Evolutionary conservation across 2,888 invertebrate species (phyloP), one percentile per base, ranked within the genome.

Genomic region (Ennomos erosarius): DNA sequence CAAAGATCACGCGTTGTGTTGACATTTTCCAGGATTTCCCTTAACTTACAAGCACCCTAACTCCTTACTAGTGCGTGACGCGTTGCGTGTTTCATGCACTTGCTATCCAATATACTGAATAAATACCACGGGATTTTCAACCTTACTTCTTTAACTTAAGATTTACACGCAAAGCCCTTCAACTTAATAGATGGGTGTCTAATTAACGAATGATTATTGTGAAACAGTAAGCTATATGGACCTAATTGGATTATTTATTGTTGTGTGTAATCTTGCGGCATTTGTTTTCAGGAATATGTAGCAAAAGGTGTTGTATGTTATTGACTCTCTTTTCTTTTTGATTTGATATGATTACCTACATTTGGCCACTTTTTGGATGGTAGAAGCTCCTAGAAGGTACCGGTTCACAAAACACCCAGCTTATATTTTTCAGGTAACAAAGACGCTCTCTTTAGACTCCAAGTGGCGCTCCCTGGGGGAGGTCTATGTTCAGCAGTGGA

Each of bases 1-100:
- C 5, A 26, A 26, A 26, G 0, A 4, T 26, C 6, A 26, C 5
- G 26, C 26, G 3, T 26, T 26, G 26, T 26, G 26, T 6, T 26
- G 26, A 26, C 1, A 26, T 26, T 26, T 26, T 26, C 26, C 3
- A 26, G 26, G 26, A 6, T 26, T 26, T 26, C 26, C 26, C 26
- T 26, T 6, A 5, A 26, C 51, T 37, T 16, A 59, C 77, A 65
- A 80, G 64, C 67, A 78, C 73, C 64, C 68, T 75, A 74, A 44
- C 52, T 58, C 70, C 69, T 84, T 83, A 84, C 75, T 83, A 85
- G 85, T 84, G 85, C 85, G 70, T 78, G 79, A 82, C 77, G 74
- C 66, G 47, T 82, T 83, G 84, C 84, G 76, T 84, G 82, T 52
- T 56, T 16, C 39, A 52, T 53, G 52, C 58, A 60, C 59, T 46